Base-by-base conservation (phyloP, 2,797 vertebrate species). In the Cheracebus regulus region DNA sequence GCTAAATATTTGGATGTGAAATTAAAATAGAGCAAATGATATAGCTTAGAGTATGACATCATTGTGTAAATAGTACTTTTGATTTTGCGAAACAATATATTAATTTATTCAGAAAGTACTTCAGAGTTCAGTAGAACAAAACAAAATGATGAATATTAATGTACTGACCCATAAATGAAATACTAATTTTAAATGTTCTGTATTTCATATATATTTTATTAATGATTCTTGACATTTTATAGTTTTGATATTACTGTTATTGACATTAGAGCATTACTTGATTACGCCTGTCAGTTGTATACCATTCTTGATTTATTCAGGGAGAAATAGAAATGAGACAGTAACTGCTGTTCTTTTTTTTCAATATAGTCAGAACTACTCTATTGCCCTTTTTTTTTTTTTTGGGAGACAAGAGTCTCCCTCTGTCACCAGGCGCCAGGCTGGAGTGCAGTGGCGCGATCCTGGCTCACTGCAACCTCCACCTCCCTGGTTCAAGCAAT, bases 31-130 rank as follows among this genome's bases (percentile, higher is more conserved):
- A 86, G 20, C 36, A 76, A 88, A 30, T 86, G 64, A 90, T 90
- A 78, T 46, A n/a, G 50, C 58, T 92, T 91, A 76, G 26, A 73
- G 14, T 88, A 1, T 92, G 50, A 92, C 88, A 84, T 93, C 13
- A 8, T 19, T 83, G 44, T 90, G 3, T 94, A 67, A 64, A 80
- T 67, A 80, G 24, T 82, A 17, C 26, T 94, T 92, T 94, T 88
- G 19, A 28, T 90, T 94, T 93, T 92, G 33, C 87, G 26, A 57
- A 80, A 39, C 46, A 50, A 1, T 76, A 36, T 82, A 50, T 83
- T 67, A 79, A 94, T 83, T 89, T 26, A 76, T 87, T 90, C 81
- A 90, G 78, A 44, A 84, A 80, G 28, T 87, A 93, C n/a, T 92
- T 19, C 22, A 82, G 83, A 85, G 73, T 84, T 78, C 26, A 92